Evolutionary conservation across 2,113 vertebrate genomes (phyloP).

Genomic region (Brachyhypopomus gauderio): DNA sequence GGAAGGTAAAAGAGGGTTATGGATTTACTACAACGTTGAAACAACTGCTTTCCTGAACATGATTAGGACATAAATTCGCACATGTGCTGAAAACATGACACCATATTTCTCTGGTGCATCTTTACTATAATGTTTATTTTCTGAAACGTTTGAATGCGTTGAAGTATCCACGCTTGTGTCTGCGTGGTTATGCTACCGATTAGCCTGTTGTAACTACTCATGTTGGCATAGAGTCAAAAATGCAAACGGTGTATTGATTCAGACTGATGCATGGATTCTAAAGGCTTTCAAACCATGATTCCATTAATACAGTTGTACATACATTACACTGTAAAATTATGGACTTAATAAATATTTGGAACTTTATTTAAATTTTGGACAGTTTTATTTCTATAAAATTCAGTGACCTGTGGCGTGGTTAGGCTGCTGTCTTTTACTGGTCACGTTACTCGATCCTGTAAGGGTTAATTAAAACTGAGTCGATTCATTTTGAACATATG

Average conservation of each 20-base stretch:
- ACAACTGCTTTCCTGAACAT: constrained; percentile 30
- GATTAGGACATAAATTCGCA: constrained; percentile 12
- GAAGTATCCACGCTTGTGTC: not conserved
- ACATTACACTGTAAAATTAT: too few species aligned
- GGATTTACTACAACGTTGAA: constrained; percentile 54
- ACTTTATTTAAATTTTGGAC: too few species aligned
- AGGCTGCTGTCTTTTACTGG: too few species aligned
- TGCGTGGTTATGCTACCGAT: not conserved
- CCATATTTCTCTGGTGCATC: not conserved
- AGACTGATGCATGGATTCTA: too few species aligned
- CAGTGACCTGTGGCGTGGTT: too few species aligned
- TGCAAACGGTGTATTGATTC: too few species aligned
- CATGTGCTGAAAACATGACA: not conserved
- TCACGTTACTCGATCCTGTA: not conserved
- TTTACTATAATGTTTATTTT: not conserved
- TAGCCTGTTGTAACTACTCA: not conserved
- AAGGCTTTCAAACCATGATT: too few species aligned
- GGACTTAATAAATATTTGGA: too few species aligned
- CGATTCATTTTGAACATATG: constrained; percentile 41
- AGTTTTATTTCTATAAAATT: too few species aligned
- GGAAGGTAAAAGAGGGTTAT: constrained; percentile 40
- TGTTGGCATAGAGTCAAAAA: not conserved
- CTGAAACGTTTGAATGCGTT: not conserved
- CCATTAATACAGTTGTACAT: too few species aligned
- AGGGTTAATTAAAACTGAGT: constrained; percentile 30